phyloP scores from a whole-genome alignment of 2,888 invertebrate genomes.

The Ormyrus nitidulus region DNA sequence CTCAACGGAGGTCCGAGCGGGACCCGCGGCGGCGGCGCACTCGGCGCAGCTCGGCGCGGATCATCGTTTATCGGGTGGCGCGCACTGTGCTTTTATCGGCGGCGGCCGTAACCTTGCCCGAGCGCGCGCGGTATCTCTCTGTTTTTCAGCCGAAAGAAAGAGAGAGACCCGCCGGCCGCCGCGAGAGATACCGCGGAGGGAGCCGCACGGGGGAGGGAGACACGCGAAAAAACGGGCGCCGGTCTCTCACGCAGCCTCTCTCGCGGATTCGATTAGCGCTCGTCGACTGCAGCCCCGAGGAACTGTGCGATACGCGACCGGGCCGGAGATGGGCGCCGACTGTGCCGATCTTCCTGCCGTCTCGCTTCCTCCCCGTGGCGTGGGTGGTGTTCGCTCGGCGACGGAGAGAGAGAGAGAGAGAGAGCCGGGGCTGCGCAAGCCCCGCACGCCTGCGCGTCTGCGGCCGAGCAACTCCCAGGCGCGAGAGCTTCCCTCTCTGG shows the following conservation, averaged over 20 bases:
- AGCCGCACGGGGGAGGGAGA: not conserved
- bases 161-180: too few species aligned
- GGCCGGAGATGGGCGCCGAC: too few species aligned
- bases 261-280: slow-evolving; percentile 15
- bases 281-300: not conserved
- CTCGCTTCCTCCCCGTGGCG: not conserved
- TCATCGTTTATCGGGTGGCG: too few species aligned
- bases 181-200: not conserved
- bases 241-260: too few species aligned
- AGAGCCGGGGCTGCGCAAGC: slow-evolving; percentile 3
- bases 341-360: not conserved
- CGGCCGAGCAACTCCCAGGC: too few species aligned
- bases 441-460: not conserved
- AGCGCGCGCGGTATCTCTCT: too few species aligned
- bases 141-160: too few species aligned
- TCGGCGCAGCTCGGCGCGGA: too few species aligned
- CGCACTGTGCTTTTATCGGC: too few species aligned
- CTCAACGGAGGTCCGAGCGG: not conserved
- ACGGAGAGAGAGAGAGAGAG: slow-evolving; percentile 47
- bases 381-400: not conserved
- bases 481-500: too few species aligned
- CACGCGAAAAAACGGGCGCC: not conserved
- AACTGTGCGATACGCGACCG: not conserved
- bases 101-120: too few species aligned
- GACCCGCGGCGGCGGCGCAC: not conserved